These are phyloP conservation scores for Dicrostonyx torquatus DNA, from an alignment of 2,797 vertebrate species.

Conservation along the genomic window DNA sequence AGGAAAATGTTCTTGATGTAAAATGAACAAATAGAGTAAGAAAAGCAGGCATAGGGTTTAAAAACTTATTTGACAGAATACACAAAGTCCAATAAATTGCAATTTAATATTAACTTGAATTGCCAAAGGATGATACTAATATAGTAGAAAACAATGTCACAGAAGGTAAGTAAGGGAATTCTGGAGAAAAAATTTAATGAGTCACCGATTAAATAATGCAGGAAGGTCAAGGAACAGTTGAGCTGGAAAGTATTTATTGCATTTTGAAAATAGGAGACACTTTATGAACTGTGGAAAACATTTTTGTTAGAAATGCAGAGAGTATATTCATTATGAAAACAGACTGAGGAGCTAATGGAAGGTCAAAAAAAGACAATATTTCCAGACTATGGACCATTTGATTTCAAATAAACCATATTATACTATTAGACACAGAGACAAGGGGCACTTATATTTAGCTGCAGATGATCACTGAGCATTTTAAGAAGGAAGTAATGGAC, in stretches of 20 bases:
- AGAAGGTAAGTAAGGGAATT: slow-evolving; percentile 20
- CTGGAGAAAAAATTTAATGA: slow-evolving; percentile 52
- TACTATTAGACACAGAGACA: background rate
- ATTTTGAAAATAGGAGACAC: slow-evolving; percentile 55
- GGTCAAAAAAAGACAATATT: slow-evolving; percentile 55
- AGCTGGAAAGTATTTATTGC: slow-evolving; percentile 32
- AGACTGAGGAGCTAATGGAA: slow-evolving; percentile 42
- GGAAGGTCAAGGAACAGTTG: slow-evolving; percentile 49
- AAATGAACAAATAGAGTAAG: background rate
- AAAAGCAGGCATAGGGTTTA: background rate
- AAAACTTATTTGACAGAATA: background rate
- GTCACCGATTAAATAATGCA: slow-evolving; percentile 55
- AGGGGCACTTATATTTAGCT: background rate
- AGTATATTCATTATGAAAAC: background rate
- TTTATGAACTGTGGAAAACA: slow-evolving; percentile 36
- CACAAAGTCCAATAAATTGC: slow-evolving; percentile 15
- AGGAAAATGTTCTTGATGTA: background rate
- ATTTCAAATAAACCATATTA: slow-evolving; percentile 22
- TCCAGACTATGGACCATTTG: background rate
- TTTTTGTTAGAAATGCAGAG: slow-evolving; percentile 1
- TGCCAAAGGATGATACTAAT: background rate
- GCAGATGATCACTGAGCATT: background rate
- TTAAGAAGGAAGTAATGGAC: background rate
- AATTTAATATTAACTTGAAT: slow-evolving; percentile 28
- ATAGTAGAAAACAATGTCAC: background rate